Conservation (phyloP, 2,888 invertebrate species). For the Alloscopus bannaensis region DNA sequence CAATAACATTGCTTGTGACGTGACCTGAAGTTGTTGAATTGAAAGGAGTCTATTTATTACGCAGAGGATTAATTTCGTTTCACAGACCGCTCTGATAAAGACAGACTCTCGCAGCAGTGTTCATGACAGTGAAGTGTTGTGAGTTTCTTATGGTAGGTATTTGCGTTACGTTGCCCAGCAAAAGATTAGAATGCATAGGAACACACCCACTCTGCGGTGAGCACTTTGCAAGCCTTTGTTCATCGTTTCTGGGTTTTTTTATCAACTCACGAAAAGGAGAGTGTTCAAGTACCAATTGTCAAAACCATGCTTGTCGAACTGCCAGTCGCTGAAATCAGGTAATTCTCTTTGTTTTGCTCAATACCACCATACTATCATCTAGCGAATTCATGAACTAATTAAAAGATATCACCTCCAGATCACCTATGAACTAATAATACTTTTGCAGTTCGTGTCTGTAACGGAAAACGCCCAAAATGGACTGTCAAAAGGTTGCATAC, state of each 20-base stretch:
- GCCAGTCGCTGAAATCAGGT: slow-evolving; percentile 45
- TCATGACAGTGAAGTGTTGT: slow-evolving; percentile 50
- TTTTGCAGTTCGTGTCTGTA: too few species aligned
- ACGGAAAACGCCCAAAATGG: too few species aligned
- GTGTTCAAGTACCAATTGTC: neutral
- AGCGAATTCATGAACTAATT: too few species aligned
- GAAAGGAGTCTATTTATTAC: slow-evolving; percentile 31
- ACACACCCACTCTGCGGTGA: slow-evolving; percentile 33
- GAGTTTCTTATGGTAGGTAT: slow-evolving; percentile 35
- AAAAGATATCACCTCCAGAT: too few species aligned
- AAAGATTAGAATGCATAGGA: slow-evolving; percentile 6
- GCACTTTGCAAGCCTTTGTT: slow-evolving; percentile 26
- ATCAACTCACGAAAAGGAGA: neutral
- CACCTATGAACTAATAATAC: too few species aligned
- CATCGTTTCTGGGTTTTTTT: neutral
- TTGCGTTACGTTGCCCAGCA: slow-evolving; percentile 22
- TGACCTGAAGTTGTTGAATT: slow-evolving; percentile 16
- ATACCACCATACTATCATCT: too few species aligned
- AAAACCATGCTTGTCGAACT: slow-evolving; percentile 30
- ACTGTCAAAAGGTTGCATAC: too few species aligned
- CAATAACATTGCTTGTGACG: neutral
- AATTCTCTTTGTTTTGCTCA: slow-evolving; percentile 32
- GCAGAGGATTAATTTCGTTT: slow-evolving; percentile 13
- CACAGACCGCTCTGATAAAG: slow-evolving; percentile 33
- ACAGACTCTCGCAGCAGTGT: neutral